A percentile compares a stretch with the other conserved stretches of the same genome.
These are phyloP conservation scores for Limosa lapponica DNA, from an alignment of 2,797 vertebrate species.

Conservation along the genomic window DNA sequence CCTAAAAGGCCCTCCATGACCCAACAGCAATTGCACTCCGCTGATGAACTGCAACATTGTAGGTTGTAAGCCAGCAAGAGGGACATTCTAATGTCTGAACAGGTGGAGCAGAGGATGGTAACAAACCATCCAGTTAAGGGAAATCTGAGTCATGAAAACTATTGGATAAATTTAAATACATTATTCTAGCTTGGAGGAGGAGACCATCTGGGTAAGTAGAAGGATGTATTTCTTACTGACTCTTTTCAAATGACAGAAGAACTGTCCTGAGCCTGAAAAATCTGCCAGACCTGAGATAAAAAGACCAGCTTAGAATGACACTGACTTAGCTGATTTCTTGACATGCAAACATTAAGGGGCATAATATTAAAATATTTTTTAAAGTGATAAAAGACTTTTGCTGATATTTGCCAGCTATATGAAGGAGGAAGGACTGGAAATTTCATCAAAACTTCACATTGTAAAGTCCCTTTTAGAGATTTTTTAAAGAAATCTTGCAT, in stretches of 20 bases:
- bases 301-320: background rate
- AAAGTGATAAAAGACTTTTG: background rate
- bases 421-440: background rate
- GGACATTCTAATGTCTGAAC: background rate
- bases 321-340: background rate
- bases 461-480: background rate
- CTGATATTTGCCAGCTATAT: background rate
- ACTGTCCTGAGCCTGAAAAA: constrained; percentile 19
- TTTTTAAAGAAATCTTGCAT: background rate
- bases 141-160: constrained; percentile 52
- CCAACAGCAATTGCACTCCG: fast-evolving
- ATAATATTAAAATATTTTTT: background rate
- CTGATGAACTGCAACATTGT: background rate
- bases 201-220: constrained; percentile 51
- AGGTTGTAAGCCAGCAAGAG: background rate
- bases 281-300: background rate
- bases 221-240: constrained; percentile 9
- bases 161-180: constrained; percentile 57
- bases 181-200: constrained; percentile 59
- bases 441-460: background rate
- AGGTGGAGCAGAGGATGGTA: constrained; percentile 26
- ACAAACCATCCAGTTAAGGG: background rate
- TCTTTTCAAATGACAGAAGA: constrained; percentile 25
- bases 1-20: background rate
- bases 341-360: too few species aligned